phyloP scores from a whole-genome alignment of 2,888 invertebrate genomes.

The Brachylomia viminalis region DNA sequence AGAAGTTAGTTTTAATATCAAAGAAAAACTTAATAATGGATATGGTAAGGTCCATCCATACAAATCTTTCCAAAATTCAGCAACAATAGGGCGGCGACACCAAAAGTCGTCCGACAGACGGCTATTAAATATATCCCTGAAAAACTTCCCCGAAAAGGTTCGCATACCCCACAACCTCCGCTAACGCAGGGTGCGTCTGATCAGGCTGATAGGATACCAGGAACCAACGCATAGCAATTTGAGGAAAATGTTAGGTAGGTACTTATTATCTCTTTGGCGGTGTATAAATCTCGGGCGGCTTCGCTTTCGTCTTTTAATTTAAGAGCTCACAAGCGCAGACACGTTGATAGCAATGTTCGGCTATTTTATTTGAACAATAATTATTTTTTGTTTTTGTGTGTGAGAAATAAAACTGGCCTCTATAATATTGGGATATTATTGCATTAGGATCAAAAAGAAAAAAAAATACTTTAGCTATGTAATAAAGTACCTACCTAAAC shows the following conservation, averaged over 20 bases:
- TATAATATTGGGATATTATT: background rate
- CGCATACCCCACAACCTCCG: slow-evolving; percentile 10
- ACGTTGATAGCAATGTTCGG: slow-evolving; percentile 22
- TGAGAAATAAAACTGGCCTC: background rate
- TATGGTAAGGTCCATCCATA: slow-evolving; percentile 46
- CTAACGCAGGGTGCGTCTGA: slow-evolving; percentile 1
- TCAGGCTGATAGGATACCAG: slow-evolving; percentile 48
- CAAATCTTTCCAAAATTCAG: slow-evolving; percentile 23
- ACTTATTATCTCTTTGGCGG: slow-evolving; percentile 36
- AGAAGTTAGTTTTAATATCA: background rate
- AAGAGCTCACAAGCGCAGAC: slow-evolving; percentile 2
- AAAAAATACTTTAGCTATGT: background rate
- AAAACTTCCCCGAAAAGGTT: slow-evolving; percentile 57
- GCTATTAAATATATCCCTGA: slow-evolving; percentile 52
- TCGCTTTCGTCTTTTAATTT: slow-evolving; percentile 35
- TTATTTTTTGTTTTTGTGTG: background rate
- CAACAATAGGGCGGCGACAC: slow-evolving; percentile 49
- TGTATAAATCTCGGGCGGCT: slow-evolving; percentile 26
- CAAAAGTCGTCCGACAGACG: slow-evolving; percentile 33
- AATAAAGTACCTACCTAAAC: too few species aligned
- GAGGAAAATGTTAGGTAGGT: slow-evolving; percentile 35
- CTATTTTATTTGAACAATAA: slow-evolving; percentile 18
- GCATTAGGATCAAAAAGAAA: background rate
- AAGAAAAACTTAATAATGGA: background rate
- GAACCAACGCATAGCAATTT: slow-evolving; percentile 52